Evolutionary conservation across 2,888 invertebrate genomes (phyloP).

Genomic region (Listrodromus nycthemerus): DNA sequence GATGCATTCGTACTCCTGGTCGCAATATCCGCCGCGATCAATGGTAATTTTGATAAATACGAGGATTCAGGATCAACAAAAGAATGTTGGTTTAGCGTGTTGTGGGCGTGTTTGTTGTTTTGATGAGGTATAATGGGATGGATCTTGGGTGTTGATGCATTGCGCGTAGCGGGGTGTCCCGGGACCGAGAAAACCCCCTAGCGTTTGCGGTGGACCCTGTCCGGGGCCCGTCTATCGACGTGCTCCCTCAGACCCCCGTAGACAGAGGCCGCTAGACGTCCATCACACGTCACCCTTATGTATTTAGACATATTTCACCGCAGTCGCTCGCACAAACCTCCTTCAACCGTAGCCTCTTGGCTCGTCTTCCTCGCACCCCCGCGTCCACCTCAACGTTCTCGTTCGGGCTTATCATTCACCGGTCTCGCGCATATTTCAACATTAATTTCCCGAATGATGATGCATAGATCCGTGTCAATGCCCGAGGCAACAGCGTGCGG

Average conservation of each 20-base stretch:
- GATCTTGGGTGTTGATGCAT: slow-evolving; percentile 84
- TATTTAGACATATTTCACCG: slow-evolving; percentile 83
- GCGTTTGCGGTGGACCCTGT: slow-evolving; percentile 11
- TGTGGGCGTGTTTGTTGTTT: slow-evolving; percentile 83
- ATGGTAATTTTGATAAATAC: slow-evolving; percentile 82
- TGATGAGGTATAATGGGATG: slow-evolving; percentile 83
- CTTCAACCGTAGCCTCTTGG: slow-evolving; percentile 60
- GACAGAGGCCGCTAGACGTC: slow-evolving; percentile 82
- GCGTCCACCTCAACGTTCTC: slow-evolving; percentile 19
- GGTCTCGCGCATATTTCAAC: slow-evolving; percentile 77
- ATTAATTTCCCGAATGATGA: slow-evolving; percentile 81
- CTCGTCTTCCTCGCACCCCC: slow-evolving; percentile 43
- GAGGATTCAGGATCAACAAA: slow-evolving; percentile 78
- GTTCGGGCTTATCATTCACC: slow-evolving; percentile 71
- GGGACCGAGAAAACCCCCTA: slow-evolving; percentile 69
- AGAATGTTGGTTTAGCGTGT: slow-evolving; percentile 82
- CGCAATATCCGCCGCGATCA: slow-evolving; percentile 19
- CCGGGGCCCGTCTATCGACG: slow-evolving; percentile 33
- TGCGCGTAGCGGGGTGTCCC: slow-evolving; percentile 82
- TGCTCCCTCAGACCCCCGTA: slow-evolving; percentile 76
- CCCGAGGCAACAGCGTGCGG: slow-evolving; percentile 74
- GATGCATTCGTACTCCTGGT: neutral
- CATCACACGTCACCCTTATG: slow-evolving; percentile 83
- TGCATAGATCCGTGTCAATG: slow-evolving; percentile 76
- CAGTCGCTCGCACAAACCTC: slow-evolving; percentile 52